Evolutionary conservation across 2,113 vertebrate genomes (phyloP), one percentile per base, ranked within the genome.

Genomic region (Anhinga rufa): DNA sequence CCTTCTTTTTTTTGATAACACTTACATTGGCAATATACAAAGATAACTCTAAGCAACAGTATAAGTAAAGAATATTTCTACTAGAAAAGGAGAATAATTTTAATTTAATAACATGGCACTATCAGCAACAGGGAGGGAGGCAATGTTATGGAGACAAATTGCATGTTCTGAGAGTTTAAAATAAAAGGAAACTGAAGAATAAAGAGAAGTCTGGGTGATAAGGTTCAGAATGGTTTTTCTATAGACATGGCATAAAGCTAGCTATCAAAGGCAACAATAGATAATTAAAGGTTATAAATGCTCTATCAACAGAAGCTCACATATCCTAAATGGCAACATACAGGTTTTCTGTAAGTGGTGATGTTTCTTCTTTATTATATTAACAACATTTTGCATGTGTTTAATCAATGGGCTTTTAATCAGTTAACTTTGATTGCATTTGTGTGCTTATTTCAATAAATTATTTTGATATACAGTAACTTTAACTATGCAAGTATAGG

Each of bases 401-500:
- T 92, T 97, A 96, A 97, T 98, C 96, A 94, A 93, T 93, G 54
- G 34, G 69, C 32, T 97, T 95, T 92, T 90, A 95, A 90, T 95
- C 84, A 94, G 97, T 95, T 96, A 96, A 93, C 74, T 96, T 90
- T 96, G 96, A 94, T 96, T 95, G 92, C 94, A 88, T 96, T 97
- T 96, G 65, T 93, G 87, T 84, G 76, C 75, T 97, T 97, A 96
- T 97, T 98, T 95, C 97, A 97, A 97, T 97, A 96, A 97, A 96
- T 97, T 97, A 96, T 95, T 96, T 97, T 97, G 95, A 98, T 97
- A 97, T 96, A 93, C 90, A 97, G 36, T 94, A 95, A 97, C 96
- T 97, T 97, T 96, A 95, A 95, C 87, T 71, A 75, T 94, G 76
- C 82, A 97, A 93, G 90, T 64, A 32, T 80, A 93, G 81, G 78